A percentile compares a stretch with the other conserved stretches of the same genome.
Conservation (phyloP, 2,888 invertebrate genomes). For the Antheraea yamamai region DNA sequence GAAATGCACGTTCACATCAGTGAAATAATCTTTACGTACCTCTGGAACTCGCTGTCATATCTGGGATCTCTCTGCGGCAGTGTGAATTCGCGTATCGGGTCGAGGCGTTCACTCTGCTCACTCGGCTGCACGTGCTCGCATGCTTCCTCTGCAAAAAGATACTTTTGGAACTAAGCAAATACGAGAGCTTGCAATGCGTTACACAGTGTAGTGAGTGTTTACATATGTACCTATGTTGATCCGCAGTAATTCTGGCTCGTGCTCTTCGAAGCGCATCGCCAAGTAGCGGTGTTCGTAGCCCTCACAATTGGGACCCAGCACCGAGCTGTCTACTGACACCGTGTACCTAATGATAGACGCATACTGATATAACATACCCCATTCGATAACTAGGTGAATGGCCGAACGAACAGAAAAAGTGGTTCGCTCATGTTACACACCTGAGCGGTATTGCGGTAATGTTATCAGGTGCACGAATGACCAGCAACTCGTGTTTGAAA, state of each 20-base stretch:
- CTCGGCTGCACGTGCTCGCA: slow-evolving; percentile 49
- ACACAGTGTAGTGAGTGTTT: not conserved
- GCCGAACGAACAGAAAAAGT: not conserved
- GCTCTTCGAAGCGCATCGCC: slow-evolving; percentile 39
- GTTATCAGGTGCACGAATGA: slow-evolving; percentile 46
- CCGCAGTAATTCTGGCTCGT: slow-evolving; percentile 43
- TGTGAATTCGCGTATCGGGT: slow-evolving; percentile 67
- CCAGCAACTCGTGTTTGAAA: slow-evolving; percentile 59
- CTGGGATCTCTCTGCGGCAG: slow-evolving; percentile 51
- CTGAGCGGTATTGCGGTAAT: slow-evolving; percentile 49
- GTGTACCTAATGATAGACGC: slow-evolving; percentile 51
- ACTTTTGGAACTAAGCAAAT: not conserved
- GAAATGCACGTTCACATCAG: not conserved
- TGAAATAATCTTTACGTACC: slow-evolving; percentile 34
- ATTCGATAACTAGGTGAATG: not conserved
- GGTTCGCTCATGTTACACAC: slow-evolving; percentile 32
- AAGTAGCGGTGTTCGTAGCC: slow-evolving; percentile 62
- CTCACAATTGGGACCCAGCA: slow-evolving; percentile 61
- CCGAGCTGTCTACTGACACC: slow-evolving; percentile 65
- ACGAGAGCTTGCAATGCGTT: not conserved
- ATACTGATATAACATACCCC: not conserved
- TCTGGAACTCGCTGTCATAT: slow-evolving; percentile 43
- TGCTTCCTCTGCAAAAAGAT: slow-evolving; percentile 42
- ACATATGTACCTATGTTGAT: slow-evolving; percentile 49
- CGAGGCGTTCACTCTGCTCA: slow-evolving; percentile 48